Conservation (phyloP, 2,113 vertebrate species). For the Megaceryle maxima region DNA sequence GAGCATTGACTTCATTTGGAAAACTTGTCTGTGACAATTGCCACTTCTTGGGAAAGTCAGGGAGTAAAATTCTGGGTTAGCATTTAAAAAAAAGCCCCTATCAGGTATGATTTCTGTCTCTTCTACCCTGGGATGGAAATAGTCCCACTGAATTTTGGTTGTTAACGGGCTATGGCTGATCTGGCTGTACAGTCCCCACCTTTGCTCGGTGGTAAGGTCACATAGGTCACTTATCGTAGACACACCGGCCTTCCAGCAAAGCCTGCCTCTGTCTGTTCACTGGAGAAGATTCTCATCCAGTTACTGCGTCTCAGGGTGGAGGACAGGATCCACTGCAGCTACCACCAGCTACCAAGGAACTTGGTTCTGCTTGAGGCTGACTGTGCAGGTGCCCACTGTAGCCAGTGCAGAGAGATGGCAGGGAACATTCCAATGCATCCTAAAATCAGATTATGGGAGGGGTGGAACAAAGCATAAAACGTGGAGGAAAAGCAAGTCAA, state of each 20-base stretch:
- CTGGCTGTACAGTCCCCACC: neutral
- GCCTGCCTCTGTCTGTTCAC: neutral
- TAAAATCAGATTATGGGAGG: neutral
- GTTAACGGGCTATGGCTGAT: neutral
- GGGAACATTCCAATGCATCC: neutral
- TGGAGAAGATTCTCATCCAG: neutral
- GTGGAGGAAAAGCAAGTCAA: neutral
- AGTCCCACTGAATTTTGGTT: neutral
- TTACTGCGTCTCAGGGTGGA: rapidly evolving
- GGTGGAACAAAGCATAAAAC: neutral
- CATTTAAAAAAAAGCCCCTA: neutral
- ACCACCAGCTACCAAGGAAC: neutral
- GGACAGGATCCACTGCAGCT: neutral
- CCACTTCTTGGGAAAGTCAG: neutral
- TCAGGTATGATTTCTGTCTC: neutral
- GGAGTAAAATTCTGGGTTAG: neutral
- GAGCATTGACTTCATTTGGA: neutral
- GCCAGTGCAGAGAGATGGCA: rapidly evolving
- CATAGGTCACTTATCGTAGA: neutral
- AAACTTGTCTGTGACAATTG: neutral
- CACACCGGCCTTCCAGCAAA: neutral
- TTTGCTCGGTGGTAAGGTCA: neutral
- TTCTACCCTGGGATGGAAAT: neutral
- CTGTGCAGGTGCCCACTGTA: neutral
- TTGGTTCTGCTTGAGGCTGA: neutral